Base-by-base conservation (phyloP, 2,888 invertebrate genomes). In the Limnephilus lunatus region DNA sequence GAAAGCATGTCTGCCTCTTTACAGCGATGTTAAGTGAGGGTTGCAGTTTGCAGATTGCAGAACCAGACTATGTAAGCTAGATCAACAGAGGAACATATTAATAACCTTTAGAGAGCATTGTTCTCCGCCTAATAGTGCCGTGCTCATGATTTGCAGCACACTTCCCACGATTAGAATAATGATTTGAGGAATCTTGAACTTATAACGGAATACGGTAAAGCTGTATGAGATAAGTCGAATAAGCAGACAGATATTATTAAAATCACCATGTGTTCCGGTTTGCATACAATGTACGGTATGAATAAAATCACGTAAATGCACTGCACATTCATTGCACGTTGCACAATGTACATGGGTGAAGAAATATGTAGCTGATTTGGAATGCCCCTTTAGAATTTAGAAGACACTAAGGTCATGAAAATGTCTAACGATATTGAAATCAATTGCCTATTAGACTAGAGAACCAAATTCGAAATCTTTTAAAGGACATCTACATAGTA, bases 161-260 rank as follows among this genome's bases (percentile, higher is more conserved):
- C 25, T 83, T 83, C 83, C 35, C 83, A 83, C 83, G 83, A 83
- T 35, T 83, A 83, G 68, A 68, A 68, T 68, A 68, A 68, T 68
- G 68, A 68, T 83, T 83, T 32, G 32, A 83, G 83, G 83, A 83
- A 83, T 83, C 32, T 83, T 83, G 83, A 83, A 83, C 83, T 11
- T 35, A 83, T 83, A 83, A 83, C 83, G 83, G 83, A 83, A 83
- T 32, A 83, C 83, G 19, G 83, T 35, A 32, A 83, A 35, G 15
- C 35, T 39, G 19, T 83, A 83, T 83, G 32, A 15, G 83, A 83
- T 83, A 83, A 83, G 83, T 35, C 68, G 68, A 2, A 68, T 68
- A n/a, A 68, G 68, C 68, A 68, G 25, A 68, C 68, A 68, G 68
- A 68, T 68, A 25, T 68, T 68, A 68, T 68, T 68, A 68, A 68